These are phyloP conservation scores for Corapipo altera DNA, from an alignment of 2,113 vertebrate genomes.

Conservation along the genomic window DNA sequence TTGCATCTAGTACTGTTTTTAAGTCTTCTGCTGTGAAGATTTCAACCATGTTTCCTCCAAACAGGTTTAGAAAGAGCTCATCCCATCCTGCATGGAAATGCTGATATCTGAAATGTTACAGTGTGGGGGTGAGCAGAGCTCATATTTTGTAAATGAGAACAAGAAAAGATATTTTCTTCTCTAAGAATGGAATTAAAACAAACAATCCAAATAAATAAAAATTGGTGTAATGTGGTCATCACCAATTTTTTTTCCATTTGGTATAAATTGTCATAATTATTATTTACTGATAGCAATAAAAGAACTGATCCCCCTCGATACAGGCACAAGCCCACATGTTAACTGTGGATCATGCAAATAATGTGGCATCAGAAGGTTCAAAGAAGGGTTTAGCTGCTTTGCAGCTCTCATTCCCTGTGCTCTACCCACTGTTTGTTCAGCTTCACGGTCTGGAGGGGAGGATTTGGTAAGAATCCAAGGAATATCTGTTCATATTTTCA, in stretches of 20 bases:
- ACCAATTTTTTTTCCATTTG: neutral
- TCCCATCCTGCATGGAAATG: neutral
- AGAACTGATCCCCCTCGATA: conserved; percentile 12
- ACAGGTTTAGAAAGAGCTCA: neutral
- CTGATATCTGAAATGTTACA: conserved; percentile 14
- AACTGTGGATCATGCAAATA: conserved; percentile 72
- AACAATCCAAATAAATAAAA: conserved; percentile 33
- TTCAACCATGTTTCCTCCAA: neutral
- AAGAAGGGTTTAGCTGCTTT: conserved; percentile 60
- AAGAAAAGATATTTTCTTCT: conserved; percentile 4
- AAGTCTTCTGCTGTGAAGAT: neutral
- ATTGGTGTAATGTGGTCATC: neutral
- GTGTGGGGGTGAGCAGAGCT: conserved; percentile 27
- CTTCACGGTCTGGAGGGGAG: neutral
- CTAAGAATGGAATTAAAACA: conserved; percentile 3
- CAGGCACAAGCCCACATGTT: conserved; percentile 67
- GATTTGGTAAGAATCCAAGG: neutral
- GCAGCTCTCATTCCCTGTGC: conserved; percentile 32
- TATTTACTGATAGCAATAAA: conserved; percentile 63
- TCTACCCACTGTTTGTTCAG: neutral
- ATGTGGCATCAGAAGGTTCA: conserved; percentile 30
- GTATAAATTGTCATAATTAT: conserved; percentile 52
- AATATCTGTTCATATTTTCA: neutral
- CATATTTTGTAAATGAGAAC: conserved; percentile 10
- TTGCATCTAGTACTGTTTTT: neutral